Base-by-base conservation (phyloP, 2,888 invertebrate species). In the Oxystoma pomonae region DNA sequence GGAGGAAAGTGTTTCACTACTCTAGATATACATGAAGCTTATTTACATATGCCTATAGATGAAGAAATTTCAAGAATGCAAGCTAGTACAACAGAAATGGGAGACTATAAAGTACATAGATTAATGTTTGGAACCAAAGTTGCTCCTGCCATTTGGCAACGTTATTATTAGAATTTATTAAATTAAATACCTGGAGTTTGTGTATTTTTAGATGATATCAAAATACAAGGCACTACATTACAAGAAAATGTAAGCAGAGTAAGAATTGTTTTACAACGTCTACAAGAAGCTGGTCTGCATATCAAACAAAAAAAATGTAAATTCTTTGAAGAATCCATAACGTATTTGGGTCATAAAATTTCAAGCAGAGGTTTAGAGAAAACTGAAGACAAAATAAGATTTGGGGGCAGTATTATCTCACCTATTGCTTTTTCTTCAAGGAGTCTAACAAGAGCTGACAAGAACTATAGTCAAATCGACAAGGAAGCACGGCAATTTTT, bases 171-270 rank as follows among this genome's bases (percentile, higher is more conserved):
- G 57, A 66, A 70, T 12, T 35, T 56, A 19, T 71, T 20, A n/a
- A 73, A 3, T 49, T 67, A 16, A 71, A 69, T 35, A 17, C 64
- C 65, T 22, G 72, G 73, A 2, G 72, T 73, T 20, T 63, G 65
- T n/a, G 68, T 71, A 7, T 75, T 70, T 62, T 62, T 72, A 18
- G 72, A 74, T 60, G 73, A 72, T 57, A 72, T 73, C 35, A 50
- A 61, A 51, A 57, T 61, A 49, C 55, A 61, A 61, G 50, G 56
- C 20, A 20, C 60, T 9, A 63, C 65, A 20, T 62, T 71, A 1
- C 73, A 76, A 69, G 57, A 56, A 67, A 65, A 50, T 62, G n/a
- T n/a, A n/a, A n/a, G n/a, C n/a, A n/a, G n/a, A n/a, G n/a, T n/a
- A n/a, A n/a, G n/a, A n/a, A n/a, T n/a, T n/a, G n/a, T n/a, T 35